Evolutionary conservation across 2,888 invertebrate genomes (phyloP), one percentile per base, ranked within the genome.

Genomic region (Andrena bicolor): DNA sequence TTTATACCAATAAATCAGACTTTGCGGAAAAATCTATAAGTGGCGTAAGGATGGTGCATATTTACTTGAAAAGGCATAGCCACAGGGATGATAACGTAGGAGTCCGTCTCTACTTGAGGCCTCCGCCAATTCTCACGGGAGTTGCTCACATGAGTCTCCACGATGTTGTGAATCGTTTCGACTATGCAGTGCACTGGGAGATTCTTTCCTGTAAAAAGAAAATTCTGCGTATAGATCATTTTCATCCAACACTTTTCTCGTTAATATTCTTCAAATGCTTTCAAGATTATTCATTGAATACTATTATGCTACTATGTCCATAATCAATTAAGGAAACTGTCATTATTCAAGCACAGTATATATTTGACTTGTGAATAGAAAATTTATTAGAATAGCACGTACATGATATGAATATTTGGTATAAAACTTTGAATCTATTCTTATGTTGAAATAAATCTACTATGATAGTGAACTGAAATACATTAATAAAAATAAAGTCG

Each of bases 111-210:
- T 69, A 98, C 96, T 78, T 97, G 95, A 0, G 97, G 96, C 35
- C 96, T 95, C 77, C 97, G 95, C 96, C 96, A 96, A 61, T 95
- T 95, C 94, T 95, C 95, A 5, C 95, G 94, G 56, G 96, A 95
- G 89, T 96, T 96, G 84, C 94, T 95, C 75, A 95, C 94, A 71
- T 94, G 92, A 95, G 95, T 92, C 96, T 97, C 89, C 96, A 94
- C 58, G 96, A 96, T 88, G 96, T 93, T 94, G 88, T 94, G 96
- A 70, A 98, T 96, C 0, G 97, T 97, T 94, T 99, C 99, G 74
- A 99, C 98, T 82, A 99, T 96, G 94, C 99, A 99, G 94, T 99
- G 99, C 65, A 99, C 97, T 66, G 99, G 99, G 86, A 99, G 95
- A 32, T 98, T 98, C 94, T 97, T 97, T 65, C 96, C 97, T 96